Evolutionary conservation across 2,888 invertebrate genomes (phyloP).

Genomic region (Pasiphila rectangulata): DNA sequence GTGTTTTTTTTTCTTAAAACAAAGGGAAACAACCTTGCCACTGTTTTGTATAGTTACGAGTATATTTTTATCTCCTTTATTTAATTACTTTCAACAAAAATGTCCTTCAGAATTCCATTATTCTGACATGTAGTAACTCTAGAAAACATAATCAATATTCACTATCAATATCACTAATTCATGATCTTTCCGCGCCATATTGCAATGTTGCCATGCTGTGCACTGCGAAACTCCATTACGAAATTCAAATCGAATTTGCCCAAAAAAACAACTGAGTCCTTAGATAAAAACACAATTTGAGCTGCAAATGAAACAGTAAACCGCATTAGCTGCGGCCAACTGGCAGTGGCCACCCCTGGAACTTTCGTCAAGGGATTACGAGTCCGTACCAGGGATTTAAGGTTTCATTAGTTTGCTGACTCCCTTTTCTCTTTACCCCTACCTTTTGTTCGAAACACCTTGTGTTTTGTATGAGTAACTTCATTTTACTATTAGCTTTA

Average conservation of each 20-base stretch:
- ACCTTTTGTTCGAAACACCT: slow-evolving; percentile 12
- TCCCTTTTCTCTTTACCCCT: slow-evolving; percentile 36
- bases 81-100: no score
- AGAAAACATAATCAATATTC: neutral
- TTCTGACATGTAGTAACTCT: no score
- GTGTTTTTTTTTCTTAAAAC: no score
- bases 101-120: no score
- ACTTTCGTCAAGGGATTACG: slow-evolving; percentile 77
- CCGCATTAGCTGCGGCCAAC: slow-evolving; percentile 77
- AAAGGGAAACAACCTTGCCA: no score
- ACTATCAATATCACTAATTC: slow-evolving; percentile 1
- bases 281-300: slow-evolving; percentile 74
- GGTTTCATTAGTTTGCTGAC: slow-evolving; percentile 75
- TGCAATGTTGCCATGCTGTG: slow-evolving; percentile 19
- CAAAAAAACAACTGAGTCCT: slow-evolving; percentile 60
- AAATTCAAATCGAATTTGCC: slow-evolving; percentile 52
- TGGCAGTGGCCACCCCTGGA: slow-evolving; percentile 59
- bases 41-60: no score
- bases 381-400: slow-evolving; percentile 79
- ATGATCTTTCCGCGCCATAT: slow-evolving; percentile 16
- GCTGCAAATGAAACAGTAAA: slow-evolving; percentile 74
- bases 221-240: slow-evolving; percentile 17
- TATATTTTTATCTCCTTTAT: no score
- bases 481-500: no score
- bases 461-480: no score